Base-by-base conservation (phyloP, 2,797 vertebrate genomes). In the Zalophus californianus region DNA sequence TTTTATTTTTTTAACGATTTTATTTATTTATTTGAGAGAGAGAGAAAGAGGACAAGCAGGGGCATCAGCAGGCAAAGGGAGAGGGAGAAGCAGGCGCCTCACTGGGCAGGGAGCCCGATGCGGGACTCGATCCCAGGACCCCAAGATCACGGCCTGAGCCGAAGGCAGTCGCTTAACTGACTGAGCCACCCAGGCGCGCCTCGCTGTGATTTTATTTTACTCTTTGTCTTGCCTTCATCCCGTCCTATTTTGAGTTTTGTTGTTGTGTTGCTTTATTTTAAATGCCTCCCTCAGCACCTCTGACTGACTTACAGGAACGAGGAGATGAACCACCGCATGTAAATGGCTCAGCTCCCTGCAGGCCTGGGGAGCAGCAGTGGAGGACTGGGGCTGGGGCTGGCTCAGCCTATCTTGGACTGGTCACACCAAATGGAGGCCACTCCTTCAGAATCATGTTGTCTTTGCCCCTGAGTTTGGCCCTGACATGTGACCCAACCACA, bases 381-480 rank as follows among this genome's bases (percentile, higher is more conserved):
- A 23, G 2, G 23, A 7, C 5, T 9, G 12, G 16, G 7, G 2
- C 0, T 1, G 41, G 5, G 7, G 2, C 1, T 4, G 35, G 41
- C 44, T 32, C 1, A 1, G 38, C 41, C 68, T 35, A 3, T 77
- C 14, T 38, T 52, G n/a, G 58, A 79, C 94, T 70, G 66, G 78
- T 86, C 35, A 25, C 85, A 13, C 29, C 88, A 85, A 70, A 70
- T 23, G 35, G 7, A 64, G 62, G 20, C 77, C 75, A 32, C 66
- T 58, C 78, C 97, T 77, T 80, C 0, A 15, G 15, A 77, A 64
- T 18, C 91, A 15, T 29, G 15, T n/a, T 54, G 87, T 60, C 18
- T 89, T 90, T 85, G 84, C 54, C 85, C 75, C 20, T n/a, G 82
- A 64, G 72, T 14, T 35, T 94, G 72, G 92, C 62, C 50, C 96